Conservation (phyloP, 2,888 invertebrate species). For the Philopedon plagiatum region DNA sequence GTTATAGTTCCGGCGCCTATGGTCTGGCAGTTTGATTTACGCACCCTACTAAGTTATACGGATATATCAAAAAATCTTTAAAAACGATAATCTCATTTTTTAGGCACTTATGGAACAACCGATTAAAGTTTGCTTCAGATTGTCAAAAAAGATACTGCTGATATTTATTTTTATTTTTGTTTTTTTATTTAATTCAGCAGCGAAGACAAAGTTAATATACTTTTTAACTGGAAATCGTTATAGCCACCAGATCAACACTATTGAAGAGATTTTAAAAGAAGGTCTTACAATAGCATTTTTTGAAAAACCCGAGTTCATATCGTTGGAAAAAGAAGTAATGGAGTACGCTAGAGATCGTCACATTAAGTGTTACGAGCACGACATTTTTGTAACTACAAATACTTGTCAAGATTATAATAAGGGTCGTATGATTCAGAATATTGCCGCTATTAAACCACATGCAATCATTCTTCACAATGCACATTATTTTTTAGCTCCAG, state of each 20-base stretch:
- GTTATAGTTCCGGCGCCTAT: too few species aligned
- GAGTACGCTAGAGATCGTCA: background rate
- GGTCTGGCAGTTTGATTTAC: too few species aligned
- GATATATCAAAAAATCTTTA: too few species aligned
- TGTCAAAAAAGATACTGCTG: background rate
- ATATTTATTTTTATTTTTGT: background rate
- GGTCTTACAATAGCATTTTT: conserved; percentile 11
- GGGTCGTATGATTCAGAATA: background rate
- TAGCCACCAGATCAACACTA: conserved; percentile 12
- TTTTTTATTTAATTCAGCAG: conserved; percentile 8
- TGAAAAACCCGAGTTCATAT: conserved; percentile 20
- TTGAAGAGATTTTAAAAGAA: conserved; percentile 1
- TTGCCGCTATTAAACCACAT: conserved; percentile 17
- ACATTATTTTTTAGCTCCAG: background rate
- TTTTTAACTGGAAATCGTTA: conserved; percentile 26
- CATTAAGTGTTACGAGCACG: conserved; percentile 13
- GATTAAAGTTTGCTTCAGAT: background rate
- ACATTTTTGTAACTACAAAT: background rate
- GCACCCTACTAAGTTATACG: too few species aligned
- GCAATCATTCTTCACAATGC: background rate
- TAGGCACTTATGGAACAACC: conserved; percentile 14
- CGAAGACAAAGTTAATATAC: conserved; percentile 17
- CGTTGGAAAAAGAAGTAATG: background rate
- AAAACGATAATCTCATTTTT: too few species aligned
- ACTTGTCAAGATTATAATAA: background rate